Base-by-base conservation (phyloP, 2,797 vertebrate genomes). In the Leptodactylus fallax region DNA sequence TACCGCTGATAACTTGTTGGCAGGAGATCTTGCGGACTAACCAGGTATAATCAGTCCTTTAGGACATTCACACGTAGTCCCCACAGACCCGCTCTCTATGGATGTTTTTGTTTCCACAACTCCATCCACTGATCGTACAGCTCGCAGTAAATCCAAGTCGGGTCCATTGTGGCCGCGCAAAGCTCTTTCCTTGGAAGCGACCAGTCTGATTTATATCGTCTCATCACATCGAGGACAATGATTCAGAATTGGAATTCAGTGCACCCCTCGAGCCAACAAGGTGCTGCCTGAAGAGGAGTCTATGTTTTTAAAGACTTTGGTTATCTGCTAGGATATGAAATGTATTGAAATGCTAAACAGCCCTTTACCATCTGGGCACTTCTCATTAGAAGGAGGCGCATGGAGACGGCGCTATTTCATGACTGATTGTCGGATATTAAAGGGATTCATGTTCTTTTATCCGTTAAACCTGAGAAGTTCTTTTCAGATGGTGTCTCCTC, bases 291-390 rank as follows among this genome's bases (percentile, higher is more conserved):
- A 87, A 92, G 90, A 90, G 82, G 90, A 79, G 81, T 85, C 78
- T 81, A 84, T 85, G 84, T 89, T 90, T 88, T 78, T 78, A 72
- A 88, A 90, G 91, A 83, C 90, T 87, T 92, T 86, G 84, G 91
- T 92, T 93, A 93, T 93, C 92, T 90, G 91, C 51, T 90, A 93
- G 93, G 80, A 87, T 91, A 92, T 89, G 86, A 90, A 92, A 92
- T 0, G 90, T 90, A 92, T 90, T 91, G 92, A 92, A 91, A 92
- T 92, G 93, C 93, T 92, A 91, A 93, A 85, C 90, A 93, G 91
- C 91, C 92, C 91, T 90, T 90, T 91, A 91, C 91, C 89, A 90
- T 87, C 90, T 90, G 90, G 69, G 82, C 90, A 91, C 92, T 90
- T 93, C 92, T 91, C 92, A 92, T 91, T 91, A 90, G 91, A 91